Percentiles rank a stretch among this genome's conserved stretches.
Conservation (phyloP, 1,140 invertebrate species). For the Megalopta genalis region DNA sequence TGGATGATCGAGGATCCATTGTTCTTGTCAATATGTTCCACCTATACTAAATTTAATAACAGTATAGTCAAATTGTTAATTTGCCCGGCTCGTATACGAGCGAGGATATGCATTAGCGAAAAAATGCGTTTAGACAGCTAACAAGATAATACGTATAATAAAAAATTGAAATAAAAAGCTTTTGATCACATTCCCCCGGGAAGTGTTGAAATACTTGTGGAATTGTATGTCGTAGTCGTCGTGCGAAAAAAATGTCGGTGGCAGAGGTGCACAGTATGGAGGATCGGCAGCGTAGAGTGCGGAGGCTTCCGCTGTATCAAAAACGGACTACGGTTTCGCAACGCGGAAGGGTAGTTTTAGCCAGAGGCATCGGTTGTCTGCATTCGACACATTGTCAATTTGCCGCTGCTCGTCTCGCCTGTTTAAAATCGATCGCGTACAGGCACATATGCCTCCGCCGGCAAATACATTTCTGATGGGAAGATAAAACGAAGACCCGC, state of each 20-base stretch:
- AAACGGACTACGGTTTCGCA: slow-evolving; percentile 47
- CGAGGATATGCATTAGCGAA: no score
- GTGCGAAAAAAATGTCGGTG: background rate
- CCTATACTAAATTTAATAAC: no score
- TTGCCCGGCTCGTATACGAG: no score
- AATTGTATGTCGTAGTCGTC: background rate
- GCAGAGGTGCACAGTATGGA: background rate
- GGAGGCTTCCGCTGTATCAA: slow-evolving; percentile 16
- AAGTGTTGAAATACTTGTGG: no score
- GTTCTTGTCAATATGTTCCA: no score
- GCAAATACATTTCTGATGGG: slow-evolving; percentile 48
- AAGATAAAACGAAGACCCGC: background rate
- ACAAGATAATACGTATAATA: no score
- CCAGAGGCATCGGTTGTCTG: slow-evolving; percentile 74
- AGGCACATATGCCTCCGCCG: slow-evolving; percentile 62
- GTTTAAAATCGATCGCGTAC: slow-evolving; percentile 76
- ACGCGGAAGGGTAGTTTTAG: slow-evolving; percentile 69
- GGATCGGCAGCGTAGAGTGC: background rate
- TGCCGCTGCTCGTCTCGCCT: slow-evolving; percentile 69
- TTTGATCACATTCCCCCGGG: no score
- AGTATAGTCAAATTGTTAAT: no score
- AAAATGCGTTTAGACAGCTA: no score
- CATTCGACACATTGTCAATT: slow-evolving; percentile 79
- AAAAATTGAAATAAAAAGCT: no score
- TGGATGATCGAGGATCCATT: no score